phyloP scores from a whole-genome alignment of 2,888 invertebrate species.

The Diarsia mendica region DNA sequence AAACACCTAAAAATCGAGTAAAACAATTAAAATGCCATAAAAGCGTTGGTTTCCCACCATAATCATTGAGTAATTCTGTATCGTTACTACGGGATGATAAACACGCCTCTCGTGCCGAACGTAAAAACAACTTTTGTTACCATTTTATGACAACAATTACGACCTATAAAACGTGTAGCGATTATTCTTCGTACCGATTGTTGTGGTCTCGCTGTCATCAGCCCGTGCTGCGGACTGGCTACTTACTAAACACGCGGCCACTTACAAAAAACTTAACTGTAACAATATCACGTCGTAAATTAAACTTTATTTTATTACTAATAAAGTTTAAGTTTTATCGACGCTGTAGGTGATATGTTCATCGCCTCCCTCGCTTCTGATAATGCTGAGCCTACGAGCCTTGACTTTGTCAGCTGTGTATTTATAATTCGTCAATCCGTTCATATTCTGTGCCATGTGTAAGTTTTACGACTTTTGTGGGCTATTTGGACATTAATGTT shows the following conservation, averaged over 20 bases:
- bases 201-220: constrained; percentile 87
- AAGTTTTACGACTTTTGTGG: constrained; percentile 64
- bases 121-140: constrained; percentile 90
- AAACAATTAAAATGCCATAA: constrained; percentile 87
- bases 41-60: constrained; percentile 83
- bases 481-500: constrained; percentile 59
- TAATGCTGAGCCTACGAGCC: constrained; percentile 72
- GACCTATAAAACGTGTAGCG: constrained; percentile 89
- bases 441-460: constrained; percentile 63
- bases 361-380: constrained; percentile 65
- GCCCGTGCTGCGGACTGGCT: constrained; percentile 76
- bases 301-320: constrained; percentile 71
- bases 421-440: constrained; percentile 78
- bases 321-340: constrained; percentile 72
- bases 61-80: constrained; percentile 82
- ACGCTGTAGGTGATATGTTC: constrained; percentile 65
- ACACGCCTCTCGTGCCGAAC: constrained; percentile 87
- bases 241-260: constrained; percentile 66
- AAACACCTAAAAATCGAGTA: constrained; percentile 74
- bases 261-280: constrained; percentile 69
- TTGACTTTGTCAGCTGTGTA: constrained; percentile 81
- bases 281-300: constrained; percentile 65
- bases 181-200: constrained; percentile 88
- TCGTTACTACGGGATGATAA: constrained; percentile 86
- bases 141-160: constrained; percentile 90